Evolutionary conservation across 2,888 invertebrate species (phyloP).

Genomic region (Dynastes tityus): DNA sequence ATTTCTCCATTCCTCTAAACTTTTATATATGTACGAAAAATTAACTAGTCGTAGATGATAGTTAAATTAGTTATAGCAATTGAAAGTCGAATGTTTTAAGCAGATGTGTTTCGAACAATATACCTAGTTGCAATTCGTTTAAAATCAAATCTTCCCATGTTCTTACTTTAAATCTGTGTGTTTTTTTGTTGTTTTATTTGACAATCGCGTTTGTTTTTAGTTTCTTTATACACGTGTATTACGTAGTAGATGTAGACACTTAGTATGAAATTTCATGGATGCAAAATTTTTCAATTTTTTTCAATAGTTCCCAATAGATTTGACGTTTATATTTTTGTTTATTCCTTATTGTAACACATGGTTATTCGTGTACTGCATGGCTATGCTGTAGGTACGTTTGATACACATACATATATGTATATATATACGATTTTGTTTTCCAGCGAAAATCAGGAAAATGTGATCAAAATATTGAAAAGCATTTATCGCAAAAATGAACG

Average conservation of each 20-base stretch:
- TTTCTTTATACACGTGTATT: constrained; percentile 25
- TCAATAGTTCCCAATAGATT: constrained; percentile 50
- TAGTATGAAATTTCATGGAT: constrained; percentile 71
- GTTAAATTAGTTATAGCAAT: constrained; percentile 20
- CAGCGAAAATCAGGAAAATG: neutral
- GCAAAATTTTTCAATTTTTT: constrained; percentile 59
- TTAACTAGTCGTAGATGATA: constrained; percentile 20
- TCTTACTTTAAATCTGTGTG: constrained; percentile 12
- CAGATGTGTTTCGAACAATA: constrained; percentile 36
- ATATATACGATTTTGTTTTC: too few species aligned
- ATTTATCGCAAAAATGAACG: too few species aligned
- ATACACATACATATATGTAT: neutral
- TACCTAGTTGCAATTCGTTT: constrained; percentile 17
- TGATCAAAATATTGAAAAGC: too few species aligned
- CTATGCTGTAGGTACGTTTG: neutral
- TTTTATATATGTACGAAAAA: constrained; percentile 18
- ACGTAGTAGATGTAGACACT: constrained; percentile 66
- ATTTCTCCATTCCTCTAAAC: constrained; percentile 4
- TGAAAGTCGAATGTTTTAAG: constrained; percentile 48
- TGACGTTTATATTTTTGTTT: constrained; percentile 50
- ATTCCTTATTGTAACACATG: constrained; percentile 36
- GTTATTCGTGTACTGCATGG: constrained; percentile 37
- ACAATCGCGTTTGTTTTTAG: constrained; percentile 27
- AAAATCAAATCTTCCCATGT: neutral
- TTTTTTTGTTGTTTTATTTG: constrained; percentile 26